Conservation (phyloP, 1,140 invertebrate species). For the Hydropsyche tenuis region DNA sequence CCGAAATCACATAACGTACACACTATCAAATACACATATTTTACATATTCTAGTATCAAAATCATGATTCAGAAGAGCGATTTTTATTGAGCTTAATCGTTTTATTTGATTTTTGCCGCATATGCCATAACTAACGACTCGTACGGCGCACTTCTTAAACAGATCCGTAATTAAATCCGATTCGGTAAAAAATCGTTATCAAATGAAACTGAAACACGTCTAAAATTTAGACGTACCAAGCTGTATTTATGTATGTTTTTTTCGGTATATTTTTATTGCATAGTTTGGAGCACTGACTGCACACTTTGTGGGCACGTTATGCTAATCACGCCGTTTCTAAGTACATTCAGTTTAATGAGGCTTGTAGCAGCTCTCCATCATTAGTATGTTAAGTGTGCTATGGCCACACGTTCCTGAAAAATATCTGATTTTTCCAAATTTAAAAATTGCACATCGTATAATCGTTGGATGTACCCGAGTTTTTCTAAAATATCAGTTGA, state of each 20-base stretch:
- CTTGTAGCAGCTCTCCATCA: conserved; percentile 36
- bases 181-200: neutral
- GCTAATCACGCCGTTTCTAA: conserved; percentile 38
- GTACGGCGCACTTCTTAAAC: neutral
- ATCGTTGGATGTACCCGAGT: neutral
- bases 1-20: too few relatives aligned
- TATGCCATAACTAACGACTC: neutral
- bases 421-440: neutral
- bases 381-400: conserved; percentile 35
- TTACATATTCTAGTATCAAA: too few relatives aligned
- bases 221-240: neutral
- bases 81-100: neutral
- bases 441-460: neutral
- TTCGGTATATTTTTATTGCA: neutral
- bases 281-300: conserved; percentile 11
- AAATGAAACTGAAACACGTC: too few relatives aligned
- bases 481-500: too few relatives aligned
- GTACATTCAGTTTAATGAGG: conserved; percentile 34
- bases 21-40: too few relatives aligned
- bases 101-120: conserved; percentile 6
- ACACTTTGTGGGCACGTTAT: conserved; percentile 28
- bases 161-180: neutral
- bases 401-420: conserved; percentile 2
- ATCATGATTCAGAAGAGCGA: neutral
- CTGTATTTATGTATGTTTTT: neutral